These are phyloP conservation scores for Epinephelus lanceolatus DNA, from an alignment of 2,113 vertebrate genomes.

Conservation along the genomic window DNA sequence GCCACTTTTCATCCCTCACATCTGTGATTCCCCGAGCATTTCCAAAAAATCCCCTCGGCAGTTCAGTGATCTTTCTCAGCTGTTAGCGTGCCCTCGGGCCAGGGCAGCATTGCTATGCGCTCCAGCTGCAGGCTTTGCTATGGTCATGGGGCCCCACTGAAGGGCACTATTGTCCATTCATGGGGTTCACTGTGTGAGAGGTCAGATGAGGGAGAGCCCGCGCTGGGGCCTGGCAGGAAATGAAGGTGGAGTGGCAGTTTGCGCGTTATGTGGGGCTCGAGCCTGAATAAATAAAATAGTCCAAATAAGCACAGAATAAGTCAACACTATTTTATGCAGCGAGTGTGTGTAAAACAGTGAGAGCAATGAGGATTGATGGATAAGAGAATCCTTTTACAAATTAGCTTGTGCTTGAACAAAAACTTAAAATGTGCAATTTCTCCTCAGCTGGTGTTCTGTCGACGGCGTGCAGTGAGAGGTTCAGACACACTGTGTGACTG, in stretches of 20 bases:
- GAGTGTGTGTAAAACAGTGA: background rate
- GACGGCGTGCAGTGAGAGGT: conserved; percentile 29
- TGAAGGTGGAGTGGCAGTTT: conserved; percentile 78
- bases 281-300: conserved; percentile 66
- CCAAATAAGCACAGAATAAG: conserved; percentile 24
- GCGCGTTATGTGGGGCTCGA: conserved; percentile 52
- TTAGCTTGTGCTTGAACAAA: conserved; percentile 12
- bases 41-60: conserved; percentile 73
- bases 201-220: conserved; percentile 76
- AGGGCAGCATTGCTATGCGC: conserved; percentile 69
- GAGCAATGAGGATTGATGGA: background rate
- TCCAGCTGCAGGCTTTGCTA: conserved; percentile 83
- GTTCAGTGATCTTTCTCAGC: conserved; percentile 81
- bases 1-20: conserved; percentile 72
- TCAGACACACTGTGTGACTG: conserved; percentile 49
- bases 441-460: conserved; percentile 7
- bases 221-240: conserved; percentile 79
- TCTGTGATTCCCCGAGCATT: conserved; percentile 76
- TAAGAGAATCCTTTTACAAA: background rate
- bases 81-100: conserved; percentile 79
- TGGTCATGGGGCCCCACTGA: conserved; percentile 78
- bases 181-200: conserved; percentile 84
- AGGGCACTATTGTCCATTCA: conserved; percentile 86
- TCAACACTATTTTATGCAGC: background rate
- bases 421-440: conserved; percentile 10